Evolutionary conservation across 2,888 invertebrate genomes (phyloP).

Genomic region (Pherbina coryleti): DNA sequence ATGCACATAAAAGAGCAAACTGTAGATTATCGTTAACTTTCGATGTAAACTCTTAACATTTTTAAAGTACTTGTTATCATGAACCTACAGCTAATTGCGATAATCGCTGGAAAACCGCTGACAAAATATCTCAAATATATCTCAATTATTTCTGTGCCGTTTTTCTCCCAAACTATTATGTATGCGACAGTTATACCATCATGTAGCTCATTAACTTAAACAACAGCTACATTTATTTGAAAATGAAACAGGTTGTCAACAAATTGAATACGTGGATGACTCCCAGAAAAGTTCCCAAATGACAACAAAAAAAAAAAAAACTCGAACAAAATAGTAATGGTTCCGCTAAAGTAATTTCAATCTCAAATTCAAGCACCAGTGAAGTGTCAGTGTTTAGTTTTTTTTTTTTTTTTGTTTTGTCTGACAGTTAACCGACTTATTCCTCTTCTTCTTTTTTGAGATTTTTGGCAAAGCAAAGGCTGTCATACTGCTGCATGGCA

Average conservation of each 20-base stretch:
- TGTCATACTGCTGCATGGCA: neutral
- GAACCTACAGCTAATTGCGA: too few relatives aligned
- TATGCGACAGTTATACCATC: neutral
- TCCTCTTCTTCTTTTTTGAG: neutral
- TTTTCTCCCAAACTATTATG: neutral
- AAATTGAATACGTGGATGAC: constrained; percentile 13
- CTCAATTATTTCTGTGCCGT: neutral
- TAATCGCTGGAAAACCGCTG: too few relatives aligned
- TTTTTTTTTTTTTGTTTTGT: constrained; percentile 29
- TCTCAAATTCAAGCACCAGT: constrained; percentile 36
- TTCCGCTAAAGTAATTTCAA: constrained; percentile 64
- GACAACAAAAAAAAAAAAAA: too few relatives aligned
- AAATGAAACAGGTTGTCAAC: constrained; percentile 1
- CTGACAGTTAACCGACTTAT: neutral
- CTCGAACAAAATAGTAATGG: constrained; percentile 38
- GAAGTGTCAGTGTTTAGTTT: neutral
- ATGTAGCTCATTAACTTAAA: neutral
- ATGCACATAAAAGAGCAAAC: too few relatives aligned
- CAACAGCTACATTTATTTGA: neutral
- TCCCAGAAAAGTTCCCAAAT: neutral
- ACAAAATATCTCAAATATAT: neutral
- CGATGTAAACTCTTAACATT: too few relatives aligned
- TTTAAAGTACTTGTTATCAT: too few relatives aligned
- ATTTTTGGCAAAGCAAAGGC: neutral
- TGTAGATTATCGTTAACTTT: too few relatives aligned